These are phyloP conservation scores for Catostylus mosaicus DNA, from an alignment of 30 jellyfish, hydroid and myxozoan species.

Conservation along the genomic window DNA sequence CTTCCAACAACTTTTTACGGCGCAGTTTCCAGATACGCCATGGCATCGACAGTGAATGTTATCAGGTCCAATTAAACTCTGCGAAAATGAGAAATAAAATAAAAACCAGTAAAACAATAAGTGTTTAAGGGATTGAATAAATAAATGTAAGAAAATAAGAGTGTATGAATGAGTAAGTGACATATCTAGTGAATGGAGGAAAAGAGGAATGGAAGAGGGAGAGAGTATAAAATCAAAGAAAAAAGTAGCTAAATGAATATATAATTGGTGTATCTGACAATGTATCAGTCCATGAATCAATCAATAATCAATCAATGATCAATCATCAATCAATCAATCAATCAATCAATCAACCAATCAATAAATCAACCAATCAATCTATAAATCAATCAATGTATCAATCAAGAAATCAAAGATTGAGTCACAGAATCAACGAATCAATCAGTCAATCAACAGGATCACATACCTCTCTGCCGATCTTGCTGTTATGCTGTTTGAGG, in stretches of 20 bases:
- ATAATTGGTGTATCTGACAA: no score
- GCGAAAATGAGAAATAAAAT: background rate
- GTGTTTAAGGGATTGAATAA: background rate
- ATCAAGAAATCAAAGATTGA: background rate
- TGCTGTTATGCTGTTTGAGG: slow-evolving; percentile 81
- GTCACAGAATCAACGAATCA: no score
- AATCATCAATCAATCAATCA: no score
- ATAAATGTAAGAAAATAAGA: background rate
- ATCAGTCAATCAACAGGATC: background rate
- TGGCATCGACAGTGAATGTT: slow-evolving; percentile 84
- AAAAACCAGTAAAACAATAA: background rate
- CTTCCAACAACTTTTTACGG: slow-evolving; percentile 82
- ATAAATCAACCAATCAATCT: no score
- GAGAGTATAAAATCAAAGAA: no score
- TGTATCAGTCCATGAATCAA: background rate
- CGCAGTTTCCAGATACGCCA: slow-evolving; percentile 88
- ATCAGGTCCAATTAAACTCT: slow-evolving; percentile 56
- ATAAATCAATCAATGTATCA: background rate
- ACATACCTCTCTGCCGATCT: slow-evolving; percentile 71
- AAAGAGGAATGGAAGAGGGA: no score
- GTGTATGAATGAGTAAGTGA: no score
- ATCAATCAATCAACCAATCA: no score
- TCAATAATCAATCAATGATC: no score
- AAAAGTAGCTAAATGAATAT: no score
- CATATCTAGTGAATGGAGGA: no score